A percentile compares a stretch with the other conserved stretches of the same genome.
phyloP scores from a whole-genome alignment of 2,797 vertebrate species.

The Heliangelus exortis region DNA sequence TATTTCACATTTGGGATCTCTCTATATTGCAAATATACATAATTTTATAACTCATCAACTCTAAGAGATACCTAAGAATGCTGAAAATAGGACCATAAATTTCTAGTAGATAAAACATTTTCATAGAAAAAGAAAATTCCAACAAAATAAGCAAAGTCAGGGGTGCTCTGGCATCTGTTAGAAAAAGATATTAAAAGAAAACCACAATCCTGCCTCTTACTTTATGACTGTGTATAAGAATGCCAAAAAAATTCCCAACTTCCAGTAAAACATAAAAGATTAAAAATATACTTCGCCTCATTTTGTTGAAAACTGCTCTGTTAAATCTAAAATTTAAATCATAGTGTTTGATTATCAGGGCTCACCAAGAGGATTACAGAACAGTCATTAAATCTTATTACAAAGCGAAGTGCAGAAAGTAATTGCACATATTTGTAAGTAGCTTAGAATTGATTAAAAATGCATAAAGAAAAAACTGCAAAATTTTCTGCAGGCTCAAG shows the following conservation, averaged over 20 bases:
- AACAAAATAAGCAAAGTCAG: not conserved
- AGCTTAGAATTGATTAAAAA: conserved; percentile 84
- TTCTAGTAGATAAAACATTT: conserved; percentile 30
- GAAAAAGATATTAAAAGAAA: not conserved
- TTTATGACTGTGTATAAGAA: conserved; percentile 24
- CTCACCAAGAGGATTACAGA: conserved; percentile 73
- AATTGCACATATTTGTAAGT: conserved; percentile 83
- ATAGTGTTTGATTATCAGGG: conserved; percentile 69
- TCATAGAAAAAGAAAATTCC: conserved; percentile 5
- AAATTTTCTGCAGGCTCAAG: conserved; percentile 65
- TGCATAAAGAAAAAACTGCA: conserved; percentile 76
- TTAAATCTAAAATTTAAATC: conserved; percentile 73
- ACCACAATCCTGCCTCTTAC: conserved; percentile 18
- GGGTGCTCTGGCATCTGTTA: not conserved
- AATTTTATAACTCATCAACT: conserved; percentile 48
- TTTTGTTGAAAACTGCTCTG: conserved; percentile 17
- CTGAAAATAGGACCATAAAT: conserved; percentile 29
- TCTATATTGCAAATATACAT: not conserved
- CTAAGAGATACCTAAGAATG: conserved; percentile 15
- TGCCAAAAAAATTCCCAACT: conserved; percentile 48
- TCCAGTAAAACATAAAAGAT: conserved; percentile 43
- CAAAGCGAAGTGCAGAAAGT: conserved; percentile 77
- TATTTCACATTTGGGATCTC: conserved; percentile 42
- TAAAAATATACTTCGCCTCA: conserved; percentile 24
- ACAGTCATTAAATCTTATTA: conserved; percentile 80